These are phyloP conservation scores for Mya arenaria DNA, from an alignment of 1,140 invertebrate genomes.

Conservation along the genomic window DNA sequence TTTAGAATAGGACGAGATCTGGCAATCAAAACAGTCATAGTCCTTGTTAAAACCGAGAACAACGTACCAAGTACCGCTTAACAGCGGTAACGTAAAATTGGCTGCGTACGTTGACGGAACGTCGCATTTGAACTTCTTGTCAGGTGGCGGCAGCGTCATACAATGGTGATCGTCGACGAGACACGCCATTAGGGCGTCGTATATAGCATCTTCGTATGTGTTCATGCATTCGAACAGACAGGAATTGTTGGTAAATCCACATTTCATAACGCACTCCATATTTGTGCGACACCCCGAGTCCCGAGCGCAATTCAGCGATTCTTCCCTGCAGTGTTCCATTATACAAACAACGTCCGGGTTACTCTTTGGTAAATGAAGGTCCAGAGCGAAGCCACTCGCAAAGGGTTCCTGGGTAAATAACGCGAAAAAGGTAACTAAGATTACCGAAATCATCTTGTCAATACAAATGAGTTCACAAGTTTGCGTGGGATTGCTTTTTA, in stretches of 20 bases:
- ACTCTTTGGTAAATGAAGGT: no score
- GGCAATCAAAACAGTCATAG: slow-evolving; percentile 65
- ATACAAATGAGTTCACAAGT: no score
- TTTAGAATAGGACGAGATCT: slow-evolving; percentile 41
- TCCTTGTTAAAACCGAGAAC: slow-evolving; percentile 53
- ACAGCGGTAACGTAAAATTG: slow-evolving; percentile 34
- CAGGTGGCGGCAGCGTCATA: slow-evolving; percentile 53
- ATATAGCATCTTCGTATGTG: slow-evolving; percentile 60
- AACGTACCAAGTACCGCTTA: slow-evolving; percentile 61
- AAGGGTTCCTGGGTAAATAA: no score
- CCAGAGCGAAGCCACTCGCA: no score
- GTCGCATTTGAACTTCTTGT: slow-evolving; percentile 49
- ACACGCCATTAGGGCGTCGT: slow-evolving; percentile 63
- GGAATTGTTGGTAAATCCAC: slow-evolving; percentile 56
- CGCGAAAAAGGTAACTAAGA: no score
- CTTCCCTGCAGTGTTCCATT: slow-evolving; percentile 41
- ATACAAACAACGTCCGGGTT: slow-evolving; percentile 58
- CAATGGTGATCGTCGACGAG: slow-evolving; percentile 57
- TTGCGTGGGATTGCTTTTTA: no score
- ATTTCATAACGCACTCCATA: slow-evolving; percentile 51
- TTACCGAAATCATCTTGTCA: no score
- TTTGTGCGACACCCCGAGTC: slow-evolving; percentile 51
- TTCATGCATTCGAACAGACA: slow-evolving; percentile 62
- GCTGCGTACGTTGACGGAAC: slow-evolving; percentile 22
- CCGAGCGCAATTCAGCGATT: slow-evolving; percentile 32